Base-by-base conservation (phyloP, 2,113 vertebrate species). In the Bambusicola thoracicus region DNA sequence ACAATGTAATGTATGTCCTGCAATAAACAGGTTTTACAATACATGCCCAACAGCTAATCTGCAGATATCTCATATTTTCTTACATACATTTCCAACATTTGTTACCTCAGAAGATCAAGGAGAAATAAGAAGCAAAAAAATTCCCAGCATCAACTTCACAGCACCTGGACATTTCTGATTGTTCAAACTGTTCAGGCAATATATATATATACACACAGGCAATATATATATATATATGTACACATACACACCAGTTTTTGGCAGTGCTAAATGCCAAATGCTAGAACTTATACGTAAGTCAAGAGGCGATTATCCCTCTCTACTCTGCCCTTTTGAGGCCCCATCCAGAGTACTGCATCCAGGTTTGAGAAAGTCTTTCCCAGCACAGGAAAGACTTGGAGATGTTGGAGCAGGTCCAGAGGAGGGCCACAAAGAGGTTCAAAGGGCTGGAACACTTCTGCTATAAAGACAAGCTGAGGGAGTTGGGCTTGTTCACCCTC, bases 91-190 rank as follows among this genome's bases (percentile, higher is more conserved):
- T 78, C 8, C 27, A 62, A 10, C 44, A 17, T 66, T 84, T 6
- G 10, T 25, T 6, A 36, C 32, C 3, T 0, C 3, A 21, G 12
- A 78, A 5, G 3, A 49, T 11, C 58, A 2, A 8, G 34, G 7
- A 13, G 25, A 44, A 68, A 49, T 32, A 51, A 38, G 7, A 65
- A 55, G 3, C 19, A 68, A 90, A 55, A 3, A 61, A 87, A n/a
- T 92, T 91, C 3, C 13, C 61, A 34, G 7, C 48, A 62, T 36
- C 34, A 29, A 51, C 46, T 3, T 38, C 66, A 36, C 24, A 65
- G 3, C 8, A 49, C 22, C 43, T 46, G 29, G 59, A 65, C 34
- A 43, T 51, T 38, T 1, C 3, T 41, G 58, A 46, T 36, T 11
- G 1, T 36, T 92, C 30, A 32, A 48, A n/a, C 30, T 13, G 27